A percentile compares a stretch with the other conserved stretches of the same genome.
These are phyloP conservation scores for Papilio helenus DNA, from an alignment of 1,140 invertebrate species.

Conservation along the genomic window DNA sequence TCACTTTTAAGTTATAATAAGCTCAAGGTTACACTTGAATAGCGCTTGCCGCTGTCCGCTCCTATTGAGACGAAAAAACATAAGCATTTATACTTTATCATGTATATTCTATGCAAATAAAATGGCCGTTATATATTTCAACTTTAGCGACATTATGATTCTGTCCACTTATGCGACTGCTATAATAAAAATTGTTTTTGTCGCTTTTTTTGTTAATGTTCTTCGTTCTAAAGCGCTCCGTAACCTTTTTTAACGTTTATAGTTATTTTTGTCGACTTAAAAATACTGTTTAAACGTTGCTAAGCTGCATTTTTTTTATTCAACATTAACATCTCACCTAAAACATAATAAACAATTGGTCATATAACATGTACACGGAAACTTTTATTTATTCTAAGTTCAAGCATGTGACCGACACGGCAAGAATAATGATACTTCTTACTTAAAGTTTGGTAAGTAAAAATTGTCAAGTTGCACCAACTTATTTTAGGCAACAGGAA, in stretches of 20 bases:
- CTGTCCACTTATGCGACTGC: background rate
- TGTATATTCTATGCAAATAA: slow-evolving; percentile 28
- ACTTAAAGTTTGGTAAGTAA: too few relatives aligned
- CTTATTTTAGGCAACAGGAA: too few relatives aligned
- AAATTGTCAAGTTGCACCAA: too few relatives aligned
- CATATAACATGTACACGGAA: background rate
- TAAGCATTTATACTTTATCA: slow-evolving; percentile 26
- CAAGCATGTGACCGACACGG: too few relatives aligned
- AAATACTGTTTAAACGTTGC: background rate
- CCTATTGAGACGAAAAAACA: background rate
- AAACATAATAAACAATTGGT: background rate
- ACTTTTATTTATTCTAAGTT: too few relatives aligned
- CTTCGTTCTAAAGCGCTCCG: background rate
- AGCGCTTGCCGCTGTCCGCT: slow-evolving; percentile 12
- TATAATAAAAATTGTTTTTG: slow-evolving; percentile 21
- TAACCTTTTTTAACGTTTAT: background rate
- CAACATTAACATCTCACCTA: background rate
- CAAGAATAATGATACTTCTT: too few relatives aligned
- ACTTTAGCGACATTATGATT: slow-evolving; percentile 21
- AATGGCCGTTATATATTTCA: slow-evolving; percentile 5
- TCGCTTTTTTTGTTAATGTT: slow-evolving; percentile 3
- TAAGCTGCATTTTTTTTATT: background rate
- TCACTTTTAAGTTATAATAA: slow-evolving; percentile 17
- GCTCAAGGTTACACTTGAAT: slow-evolving; percentile 19
- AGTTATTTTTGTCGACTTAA: background rate